Evolutionary conservation across 2,113 vertebrate genomes (phyloP), one percentile per base, ranked within the genome.

Genomic region (Xenopus laevis): DNA sequence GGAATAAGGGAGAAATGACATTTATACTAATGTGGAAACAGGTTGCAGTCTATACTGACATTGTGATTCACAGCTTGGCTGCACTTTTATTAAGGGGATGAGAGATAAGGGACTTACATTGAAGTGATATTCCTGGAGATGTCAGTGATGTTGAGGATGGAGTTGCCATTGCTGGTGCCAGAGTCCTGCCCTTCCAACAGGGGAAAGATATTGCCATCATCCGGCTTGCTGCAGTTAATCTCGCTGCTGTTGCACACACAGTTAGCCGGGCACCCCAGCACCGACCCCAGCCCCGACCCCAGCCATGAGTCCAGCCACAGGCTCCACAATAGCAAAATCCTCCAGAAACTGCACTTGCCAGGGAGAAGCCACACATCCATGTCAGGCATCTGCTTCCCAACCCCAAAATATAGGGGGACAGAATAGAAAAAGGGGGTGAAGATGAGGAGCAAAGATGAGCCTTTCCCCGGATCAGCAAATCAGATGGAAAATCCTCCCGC

Each of bases 81-180:
- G 80, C 84, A 86, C 84, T 75, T 79, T 83, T 81, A 75, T 71
- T 33, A 82, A 82, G 86, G 74, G 71, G 46, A 44, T 16, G 13
- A 58, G 71, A 45, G 17, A 20, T 72, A 68, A 84, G 81, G 83
- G 82, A 96, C 96, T 98, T 90, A 98, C 97, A 98, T 98, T 78
- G 93, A 91, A 82, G 92, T 92, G 90, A 98, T 98, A 83, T 96
- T 98, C 88, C 93, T 93, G 79, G 91, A 94, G 82, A 96, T 91
- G 82, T 97, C 95, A 79, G 93, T 92, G 82, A 93, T 92, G 86
- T 88, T 90, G 80, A 90, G 87, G 81, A 88, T 93, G 79, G 83
- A 85, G 83, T 93, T 96, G 57, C 89, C 92, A 46, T 91, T 85
- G 87, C 83, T 87, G 89, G 82, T 86, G 78, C 86, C 91, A 30